Evolutionary conservation across 2,888 invertebrate genomes (phyloP).

Genomic region (Idaea biselata): DNA sequence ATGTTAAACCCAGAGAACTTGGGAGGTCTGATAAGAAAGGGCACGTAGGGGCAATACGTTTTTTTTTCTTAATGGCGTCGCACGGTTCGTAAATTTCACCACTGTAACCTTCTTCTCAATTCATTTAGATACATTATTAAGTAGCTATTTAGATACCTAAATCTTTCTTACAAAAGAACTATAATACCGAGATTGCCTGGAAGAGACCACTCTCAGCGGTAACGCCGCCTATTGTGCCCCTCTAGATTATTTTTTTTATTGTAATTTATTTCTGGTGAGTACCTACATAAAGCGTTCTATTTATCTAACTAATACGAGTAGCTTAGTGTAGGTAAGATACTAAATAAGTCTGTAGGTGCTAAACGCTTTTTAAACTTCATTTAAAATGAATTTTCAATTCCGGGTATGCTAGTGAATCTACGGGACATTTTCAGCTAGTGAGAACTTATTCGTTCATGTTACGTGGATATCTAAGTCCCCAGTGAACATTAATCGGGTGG

Average conservation of each 20-base stretch:
- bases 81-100: neutral
- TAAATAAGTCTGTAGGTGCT: neutral
- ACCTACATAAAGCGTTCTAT: no score
- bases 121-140: conserved; percentile 27
- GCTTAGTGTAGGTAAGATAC: no score
- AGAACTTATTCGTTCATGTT: neutral
- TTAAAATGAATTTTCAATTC: neutral
- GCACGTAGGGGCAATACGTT: neutral
- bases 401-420: neutral
- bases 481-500: neutral
- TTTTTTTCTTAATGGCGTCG: conserved; percentile 4
- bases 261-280: no score
- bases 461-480: neutral
- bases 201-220: no score
- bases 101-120: conserved; percentile 22
- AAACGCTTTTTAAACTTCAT: neutral
- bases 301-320: no score
- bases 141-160: neutral
- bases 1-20: neutral
- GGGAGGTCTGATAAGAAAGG: neutral
- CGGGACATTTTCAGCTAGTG: neutral
- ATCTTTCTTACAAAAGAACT: neutral
- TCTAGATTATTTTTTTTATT: no score
- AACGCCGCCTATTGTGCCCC: no score
- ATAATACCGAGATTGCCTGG: no score